A percentile compares a stretch with the other conserved stretches of the same genome.
Conservation (phyloP, 2,113 vertebrate genomes). For the Chamaea fasciata region DNA sequence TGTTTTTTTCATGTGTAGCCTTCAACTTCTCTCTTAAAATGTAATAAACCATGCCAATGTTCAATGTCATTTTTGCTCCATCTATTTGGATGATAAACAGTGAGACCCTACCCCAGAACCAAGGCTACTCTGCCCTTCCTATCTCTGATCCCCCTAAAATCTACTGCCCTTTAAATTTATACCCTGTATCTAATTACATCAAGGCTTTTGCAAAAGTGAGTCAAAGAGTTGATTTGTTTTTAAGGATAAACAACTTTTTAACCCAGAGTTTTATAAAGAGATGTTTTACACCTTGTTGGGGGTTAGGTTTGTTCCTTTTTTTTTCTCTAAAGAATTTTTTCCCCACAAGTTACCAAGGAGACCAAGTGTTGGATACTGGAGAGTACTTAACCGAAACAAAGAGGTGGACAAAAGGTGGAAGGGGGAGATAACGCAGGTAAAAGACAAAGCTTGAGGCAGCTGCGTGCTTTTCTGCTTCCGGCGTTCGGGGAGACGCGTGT, state of each 20-base stretch:
- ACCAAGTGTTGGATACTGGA: too few relatives aligned
- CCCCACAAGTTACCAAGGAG: too few relatives aligned
- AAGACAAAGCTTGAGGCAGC: too few relatives aligned
- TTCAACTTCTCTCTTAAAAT: not conserved
- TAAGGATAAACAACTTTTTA: not conserved
- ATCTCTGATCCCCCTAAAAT: not conserved
- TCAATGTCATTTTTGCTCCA: not conserved
- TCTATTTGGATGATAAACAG: not conserved
- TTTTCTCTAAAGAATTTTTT: too few relatives aligned
- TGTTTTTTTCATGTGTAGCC: not conserved
- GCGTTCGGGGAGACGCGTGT: too few relatives aligned
- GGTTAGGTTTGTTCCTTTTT: too few relatives aligned
- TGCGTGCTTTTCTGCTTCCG: too few relatives aligned
- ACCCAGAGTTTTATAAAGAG: not conserved
- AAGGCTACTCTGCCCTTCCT: not conserved
- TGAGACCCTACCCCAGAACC: not conserved
- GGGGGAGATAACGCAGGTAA: too few relatives aligned
- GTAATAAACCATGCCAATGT: not conserved
- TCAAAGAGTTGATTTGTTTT: not conserved
- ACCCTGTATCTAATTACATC: not conserved
- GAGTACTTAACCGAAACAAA: too few relatives aligned
- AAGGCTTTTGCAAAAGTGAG: not conserved
- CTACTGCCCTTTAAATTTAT: not conserved
- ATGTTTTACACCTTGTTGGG: not conserved
- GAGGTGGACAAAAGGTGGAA: too few relatives aligned